Evolutionary conservation across 2,797 vertebrate species (phyloP).

Genomic region (Neopelma chrysocephalum): DNA sequence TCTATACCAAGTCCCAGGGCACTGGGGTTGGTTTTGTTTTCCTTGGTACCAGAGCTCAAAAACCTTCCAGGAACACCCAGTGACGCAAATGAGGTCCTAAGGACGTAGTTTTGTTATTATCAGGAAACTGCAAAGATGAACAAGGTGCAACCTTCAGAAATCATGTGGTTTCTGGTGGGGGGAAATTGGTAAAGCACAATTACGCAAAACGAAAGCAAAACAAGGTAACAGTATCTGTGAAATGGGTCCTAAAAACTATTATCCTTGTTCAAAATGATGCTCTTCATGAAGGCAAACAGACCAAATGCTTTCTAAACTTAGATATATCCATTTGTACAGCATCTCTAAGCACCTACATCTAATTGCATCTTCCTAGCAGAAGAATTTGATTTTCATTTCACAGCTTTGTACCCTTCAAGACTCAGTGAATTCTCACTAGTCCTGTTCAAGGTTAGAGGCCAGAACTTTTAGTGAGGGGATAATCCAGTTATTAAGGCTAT

Average conservation of each 20-base stretch:
- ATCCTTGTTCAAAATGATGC: background rate
- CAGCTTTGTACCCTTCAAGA: background rate
- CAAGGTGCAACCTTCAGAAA: constrained; percentile 6
- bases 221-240: background rate
- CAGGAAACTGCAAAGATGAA: constrained; percentile 22
- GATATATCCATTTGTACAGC: background rate
- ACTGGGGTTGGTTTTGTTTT: background rate
- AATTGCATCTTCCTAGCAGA: background rate
- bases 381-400: background rate
- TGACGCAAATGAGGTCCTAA: background rate
- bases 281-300: background rate
- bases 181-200: background rate
- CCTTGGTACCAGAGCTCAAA: background rate
- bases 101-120: background rate
- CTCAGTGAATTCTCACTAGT: background rate
- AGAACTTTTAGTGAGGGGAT: background rate
- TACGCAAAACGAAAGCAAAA: background rate
- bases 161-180: background rate
- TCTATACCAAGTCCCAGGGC: background rate
- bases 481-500: constrained; percentile 33
- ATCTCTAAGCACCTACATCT: background rate
- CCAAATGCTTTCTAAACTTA: background rate
- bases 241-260: background rate
- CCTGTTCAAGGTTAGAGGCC: background rate
- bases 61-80: background rate